Conservation (phyloP, 2,113 vertebrate genomes). For the Hymenochirus boettgeri region DNA sequence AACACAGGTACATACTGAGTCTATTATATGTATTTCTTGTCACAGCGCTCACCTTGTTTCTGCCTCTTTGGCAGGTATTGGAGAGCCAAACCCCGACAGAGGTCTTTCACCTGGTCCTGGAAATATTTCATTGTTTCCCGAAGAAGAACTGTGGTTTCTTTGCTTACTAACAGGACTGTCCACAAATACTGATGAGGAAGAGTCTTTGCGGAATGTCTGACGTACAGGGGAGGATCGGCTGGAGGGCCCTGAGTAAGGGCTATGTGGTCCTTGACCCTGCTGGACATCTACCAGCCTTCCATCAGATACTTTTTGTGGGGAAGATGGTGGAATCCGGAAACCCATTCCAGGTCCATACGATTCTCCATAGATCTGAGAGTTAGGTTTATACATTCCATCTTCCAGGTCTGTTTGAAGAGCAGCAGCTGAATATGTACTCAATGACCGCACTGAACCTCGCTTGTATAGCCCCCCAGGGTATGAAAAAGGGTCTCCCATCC, state of each 20-base stretch:
- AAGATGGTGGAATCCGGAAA: slow-evolving; percentile 87
- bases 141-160: slow-evolving; percentile 66
- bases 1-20: no score
- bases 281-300: slow-evolving; percentile 65
- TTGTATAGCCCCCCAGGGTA: slow-evolving; percentile 90
- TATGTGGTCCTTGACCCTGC: slow-evolving; percentile 69
- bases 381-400: slow-evolving; percentile 86
- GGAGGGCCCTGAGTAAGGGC: slow-evolving; percentile 84
- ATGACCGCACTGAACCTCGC: slow-evolving; percentile 85
- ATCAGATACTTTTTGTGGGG: slow-evolving; percentile 88
- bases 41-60: slow-evolving; percentile 73
- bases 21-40: no score
- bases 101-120: slow-evolving; percentile 73
- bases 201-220: slow-evolving; percentile 91
- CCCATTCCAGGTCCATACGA: slow-evolving; percentile 74
- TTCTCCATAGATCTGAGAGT: slow-evolving; percentile 79
- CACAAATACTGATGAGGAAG: slow-evolving; percentile 84
- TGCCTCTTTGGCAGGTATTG: slow-evolving; percentile 71
- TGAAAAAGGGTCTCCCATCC: slow-evolving; percentile 84
- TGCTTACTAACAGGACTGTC: slow-evolving; percentile 82
- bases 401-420: slow-evolving; percentile 89
- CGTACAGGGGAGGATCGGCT: slow-evolving; percentile 86
- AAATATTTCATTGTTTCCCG: slow-evolving; percentile 71
- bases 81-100: slow-evolving; percentile 72
- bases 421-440: slow-evolving; percentile 92